Base-by-base conservation (phyloP, 2,113 vertebrate genomes). In the Melanerpes formicivorus region DNA sequence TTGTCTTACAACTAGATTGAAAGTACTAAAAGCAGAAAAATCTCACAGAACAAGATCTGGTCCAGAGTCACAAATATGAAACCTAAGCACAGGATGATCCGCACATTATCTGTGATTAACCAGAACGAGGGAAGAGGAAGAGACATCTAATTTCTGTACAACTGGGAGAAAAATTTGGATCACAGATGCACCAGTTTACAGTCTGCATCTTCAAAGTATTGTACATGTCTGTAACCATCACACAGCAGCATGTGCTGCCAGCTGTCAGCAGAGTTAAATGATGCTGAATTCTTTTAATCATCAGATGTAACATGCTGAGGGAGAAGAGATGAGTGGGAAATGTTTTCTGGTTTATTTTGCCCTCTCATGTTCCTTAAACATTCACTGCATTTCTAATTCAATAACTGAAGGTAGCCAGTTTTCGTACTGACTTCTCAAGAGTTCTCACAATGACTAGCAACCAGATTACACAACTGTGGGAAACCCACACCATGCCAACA, bases 401-500 rank as follows among this genome's bases (percentile, higher is more conserved):
- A 5, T 34, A 44, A 73, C 54, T 75, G 18, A 86, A 88, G 44
- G 63, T 75, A 90, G 60, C 48, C 58, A 62, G 44, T 34, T 80
- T 83, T 46, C 42, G 50, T 26, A 85, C 65, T 30, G 85, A 1
- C 58, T 69, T 84, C 86, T 86, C 77, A 34, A 65, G 78, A 85
- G 67, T 22, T 83, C 52, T 0, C 65, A 81, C 73, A 72, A 58
- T 58, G 84, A 52, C 44, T 9, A 1, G 60, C 23, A 82, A 90
- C 87, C 75, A 86, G 73, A 80, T 88, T 87, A 89, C 81, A 70
- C 92, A 96, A 93, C 93, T 87, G 81, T 89, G 91, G 87, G 81
- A 96, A 95, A 89, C 12, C 48, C 65, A 69, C 52, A 10, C 29
- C 0, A 7, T 42, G 71, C 90, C 93, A 87, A 74, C 78, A 63